Evolutionary conservation across 2,888 invertebrate species (phyloP).

Genomic region (Dioctria rufipes): DNA sequence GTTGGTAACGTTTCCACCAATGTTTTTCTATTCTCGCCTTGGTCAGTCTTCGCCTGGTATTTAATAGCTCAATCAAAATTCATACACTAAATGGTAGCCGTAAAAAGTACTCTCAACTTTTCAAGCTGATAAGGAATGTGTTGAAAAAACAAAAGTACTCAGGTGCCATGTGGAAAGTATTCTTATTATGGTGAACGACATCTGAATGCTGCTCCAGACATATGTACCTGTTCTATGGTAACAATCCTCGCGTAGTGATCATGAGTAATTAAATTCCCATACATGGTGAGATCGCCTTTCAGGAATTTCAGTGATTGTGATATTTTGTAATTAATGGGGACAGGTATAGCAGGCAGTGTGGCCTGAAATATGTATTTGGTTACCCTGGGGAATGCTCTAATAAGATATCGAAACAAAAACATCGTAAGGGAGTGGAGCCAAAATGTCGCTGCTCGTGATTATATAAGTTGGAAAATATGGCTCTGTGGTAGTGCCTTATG

Average conservation of each 20-base stretch:
- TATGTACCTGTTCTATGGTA: background rate
- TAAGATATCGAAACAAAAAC: background rate
- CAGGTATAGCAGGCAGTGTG: background rate
- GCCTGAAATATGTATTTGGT: background rate
- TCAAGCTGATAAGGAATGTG: constrained; percentile 16
- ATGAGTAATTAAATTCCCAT: constrained; percentile 21
- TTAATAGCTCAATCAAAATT: constrained; percentile 33
- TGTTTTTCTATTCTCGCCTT: background rate
- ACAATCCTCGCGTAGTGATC: background rate
- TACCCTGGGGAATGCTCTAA: constrained; percentile 3
- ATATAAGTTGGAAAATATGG: too few relatives aligned
- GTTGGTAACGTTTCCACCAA: background rate
- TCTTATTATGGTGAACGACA: constrained; percentile 16
- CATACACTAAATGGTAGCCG: background rate
- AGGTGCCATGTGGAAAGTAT: constrained; percentile 14
- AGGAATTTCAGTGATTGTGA: constrained; percentile 13
- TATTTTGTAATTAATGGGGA: constrained; percentile 10
- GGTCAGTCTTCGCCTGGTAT: background rate
- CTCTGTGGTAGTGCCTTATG: too few relatives aligned
- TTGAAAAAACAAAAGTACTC: background rate
- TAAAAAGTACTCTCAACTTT: background rate
- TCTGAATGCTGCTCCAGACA: background rate
- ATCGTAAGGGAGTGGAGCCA: background rate
- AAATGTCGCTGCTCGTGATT: background rate
- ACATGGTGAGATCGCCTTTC: constrained; percentile 17